Evolutionary conservation across 64 coral and sea anemone species (phyloP).

Genomic region (Platygyra sinensis): DNA sequence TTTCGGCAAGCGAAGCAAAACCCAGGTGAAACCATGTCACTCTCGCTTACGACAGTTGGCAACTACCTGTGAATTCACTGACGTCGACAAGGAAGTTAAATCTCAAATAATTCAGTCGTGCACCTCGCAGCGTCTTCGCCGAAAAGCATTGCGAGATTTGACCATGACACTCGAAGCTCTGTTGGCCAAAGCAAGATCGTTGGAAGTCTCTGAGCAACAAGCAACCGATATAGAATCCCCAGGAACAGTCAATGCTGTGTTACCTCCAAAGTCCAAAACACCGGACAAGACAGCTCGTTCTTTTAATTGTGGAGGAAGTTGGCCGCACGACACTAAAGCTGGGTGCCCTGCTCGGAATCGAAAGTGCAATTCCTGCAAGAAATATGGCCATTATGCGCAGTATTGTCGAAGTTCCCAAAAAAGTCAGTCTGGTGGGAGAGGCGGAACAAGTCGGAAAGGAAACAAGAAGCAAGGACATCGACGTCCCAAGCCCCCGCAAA

Average conservation of each 20-base stretch:
- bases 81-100: slow-evolving; percentile 49
- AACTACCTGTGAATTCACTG: slow-evolving; percentile 40
- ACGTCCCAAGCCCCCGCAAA: not conserved
- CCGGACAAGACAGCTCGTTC: not conserved
- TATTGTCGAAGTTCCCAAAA: not conserved
- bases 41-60: slow-evolving; percentile 44
- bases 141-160: slow-evolving; percentile 51
- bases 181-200: slow-evolving; percentile 50
- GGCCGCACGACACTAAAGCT: not conserved
- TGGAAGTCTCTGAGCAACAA: slow-evolving; percentile 58
- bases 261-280: slow-evolving; percentile 18
- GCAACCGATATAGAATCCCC: slow-evolving; percentile 24
- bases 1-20: slow-evolving; percentile 64
- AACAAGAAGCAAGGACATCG: not conserved
- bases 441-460: not conserved
- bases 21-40: slow-evolving; percentile 42
- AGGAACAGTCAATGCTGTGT: slow-evolving; percentile 50
- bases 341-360: not conserved
- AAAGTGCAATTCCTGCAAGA: slow-evolving; percentile 13
- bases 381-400: slow-evolving; percentile 11
- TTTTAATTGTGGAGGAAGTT: slow-evolving; percentile 30
- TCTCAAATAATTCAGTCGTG: slow-evolving; percentile 53
- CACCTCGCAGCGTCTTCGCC: slow-evolving; percentile 36
- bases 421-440: not conserved
- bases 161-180: slow-evolving; percentile 10